Conservation (phyloP, 2,797 vertebrate genomes). For the Kryptopterus vitreolus region DNA sequence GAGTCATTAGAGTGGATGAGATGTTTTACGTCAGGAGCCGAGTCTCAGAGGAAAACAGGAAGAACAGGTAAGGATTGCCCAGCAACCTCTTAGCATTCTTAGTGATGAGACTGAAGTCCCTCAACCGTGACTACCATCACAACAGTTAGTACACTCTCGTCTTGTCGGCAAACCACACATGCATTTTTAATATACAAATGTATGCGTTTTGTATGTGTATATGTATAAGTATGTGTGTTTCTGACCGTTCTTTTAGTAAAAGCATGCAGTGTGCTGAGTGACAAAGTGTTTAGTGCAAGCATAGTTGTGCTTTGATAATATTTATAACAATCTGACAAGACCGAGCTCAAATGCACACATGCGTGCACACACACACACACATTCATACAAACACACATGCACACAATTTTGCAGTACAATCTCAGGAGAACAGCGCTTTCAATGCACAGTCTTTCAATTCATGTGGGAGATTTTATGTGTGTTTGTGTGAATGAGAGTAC, state of each 20-base stretch:
- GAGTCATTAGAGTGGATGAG: not conserved
- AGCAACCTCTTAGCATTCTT: conserved; percentile 18
- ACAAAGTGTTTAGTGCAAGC: conserved; percentile 22
- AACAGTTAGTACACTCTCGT: conserved; percentile 20
- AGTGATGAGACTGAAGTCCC: conserved; percentile 35
- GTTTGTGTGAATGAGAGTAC: not conserved
- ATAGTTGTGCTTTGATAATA: conserved; percentile 26
- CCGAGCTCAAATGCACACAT: not conserved
- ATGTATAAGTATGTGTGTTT: not conserved
- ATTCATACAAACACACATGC: not conserved
- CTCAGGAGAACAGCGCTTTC: conserved; percentile 10
- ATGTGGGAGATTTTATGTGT: conserved; percentile 20
- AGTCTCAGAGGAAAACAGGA: conserved; percentile 30
- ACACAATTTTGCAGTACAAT: conserved; percentile 11
- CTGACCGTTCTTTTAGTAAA: conserved; percentile 10
- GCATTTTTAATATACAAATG: conserved; percentile 1
- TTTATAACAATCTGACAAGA: conserved; percentile 28
- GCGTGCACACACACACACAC: not conserved
- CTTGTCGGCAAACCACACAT: not conserved
- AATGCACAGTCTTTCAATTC: conserved; percentile 17
- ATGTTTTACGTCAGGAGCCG: conserved; percentile 10
- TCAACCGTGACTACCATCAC: conserved; percentile 35
- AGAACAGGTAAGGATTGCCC: conserved; percentile 27
- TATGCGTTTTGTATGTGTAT: too few species aligned
- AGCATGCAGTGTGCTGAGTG: conserved; percentile 5